phyloP scores from a whole-genome alignment of 92 coral and sea anemone genomes.

The Palythoa heliodiscus region DNA sequence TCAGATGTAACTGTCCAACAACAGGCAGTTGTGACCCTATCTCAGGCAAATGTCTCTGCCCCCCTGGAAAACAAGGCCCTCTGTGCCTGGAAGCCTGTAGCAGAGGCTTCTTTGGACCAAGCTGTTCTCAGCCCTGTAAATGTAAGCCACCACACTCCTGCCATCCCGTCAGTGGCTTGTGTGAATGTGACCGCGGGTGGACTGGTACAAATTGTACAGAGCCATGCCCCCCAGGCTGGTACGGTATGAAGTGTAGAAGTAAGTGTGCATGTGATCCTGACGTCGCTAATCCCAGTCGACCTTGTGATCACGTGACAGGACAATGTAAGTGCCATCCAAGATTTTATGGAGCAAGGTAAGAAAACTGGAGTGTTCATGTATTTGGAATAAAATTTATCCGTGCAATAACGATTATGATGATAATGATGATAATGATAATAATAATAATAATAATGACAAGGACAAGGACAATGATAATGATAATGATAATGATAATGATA shows the following conservation, averaged over 20 bases:
- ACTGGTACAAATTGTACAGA: conserved; percentile 71
- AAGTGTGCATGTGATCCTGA: conserved; percentile 73
- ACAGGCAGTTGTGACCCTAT: conserved; percentile 66
- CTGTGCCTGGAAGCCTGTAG: conserved; percentile 77
- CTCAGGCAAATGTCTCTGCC: conserved; percentile 77
- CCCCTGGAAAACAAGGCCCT: conserved; percentile 87
- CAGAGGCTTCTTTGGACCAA: conserved; percentile 75
- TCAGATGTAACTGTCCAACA: conserved; percentile 56
- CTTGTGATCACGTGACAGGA: conserved; percentile 89
- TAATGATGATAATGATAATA: too few species aligned
- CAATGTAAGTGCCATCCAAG: conserved; percentile 81
- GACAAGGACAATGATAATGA: too few species aligned
- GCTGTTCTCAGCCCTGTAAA: conserved; percentile 70
- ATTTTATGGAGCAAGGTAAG: conserved; percentile 80
- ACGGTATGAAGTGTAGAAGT: conserved; percentile 77
- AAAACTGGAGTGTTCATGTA: neutral
- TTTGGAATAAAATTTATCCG: neutral
- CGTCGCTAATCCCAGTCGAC: conserved; percentile 49
- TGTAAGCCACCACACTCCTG: conserved; percentile 77
- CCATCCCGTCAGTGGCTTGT: conserved; percentile 80
- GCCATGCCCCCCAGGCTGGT: conserved; percentile 73
- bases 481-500: too few species aligned
- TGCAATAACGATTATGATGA: too few species aligned
- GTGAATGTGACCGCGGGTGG: conserved; percentile 91
- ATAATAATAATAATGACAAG: too few species aligned